Percentiles rank a stretch among this genome's conserved stretches.
Evolutionary conservation across 2,113 vertebrate species (phyloP).

Genomic region (Trogon surrucura): DNA sequence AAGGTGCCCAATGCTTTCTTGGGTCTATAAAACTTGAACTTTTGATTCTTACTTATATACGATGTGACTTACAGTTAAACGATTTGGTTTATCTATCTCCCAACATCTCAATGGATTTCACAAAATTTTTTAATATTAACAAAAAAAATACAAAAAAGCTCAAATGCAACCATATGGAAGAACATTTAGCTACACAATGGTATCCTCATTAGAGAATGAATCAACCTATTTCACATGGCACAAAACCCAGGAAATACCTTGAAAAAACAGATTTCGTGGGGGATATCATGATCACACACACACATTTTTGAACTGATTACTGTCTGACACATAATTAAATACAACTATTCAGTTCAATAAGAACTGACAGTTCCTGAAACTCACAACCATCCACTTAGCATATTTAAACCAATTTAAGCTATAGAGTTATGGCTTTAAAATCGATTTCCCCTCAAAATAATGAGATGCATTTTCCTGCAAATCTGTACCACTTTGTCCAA

Average conservation of each 20-base stretch:
- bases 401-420: background rate
- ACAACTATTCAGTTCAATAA: background rate
- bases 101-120: background rate
- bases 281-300: background rate
- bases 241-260: background rate
- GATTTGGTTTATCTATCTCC: background rate
- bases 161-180: background rate
- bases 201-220: background rate
- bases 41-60: background rate
- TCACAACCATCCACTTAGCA: background rate
- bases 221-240: background rate
- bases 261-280: background rate
- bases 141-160: background rate
- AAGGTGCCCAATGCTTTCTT: background rate
- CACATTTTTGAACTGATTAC: background rate
- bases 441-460: background rate
- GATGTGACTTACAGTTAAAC: background rate
- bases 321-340: background rate
- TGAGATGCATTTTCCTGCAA: background rate
- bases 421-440: background rate
- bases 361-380: slow-evolving; percentile 33
- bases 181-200: background rate
- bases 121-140: background rate
- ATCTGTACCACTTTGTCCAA: background rate
- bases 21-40: background rate